Base-by-base conservation (phyloP, 1,140 invertebrate genomes). In the Eurosta solidaginis region DNA sequence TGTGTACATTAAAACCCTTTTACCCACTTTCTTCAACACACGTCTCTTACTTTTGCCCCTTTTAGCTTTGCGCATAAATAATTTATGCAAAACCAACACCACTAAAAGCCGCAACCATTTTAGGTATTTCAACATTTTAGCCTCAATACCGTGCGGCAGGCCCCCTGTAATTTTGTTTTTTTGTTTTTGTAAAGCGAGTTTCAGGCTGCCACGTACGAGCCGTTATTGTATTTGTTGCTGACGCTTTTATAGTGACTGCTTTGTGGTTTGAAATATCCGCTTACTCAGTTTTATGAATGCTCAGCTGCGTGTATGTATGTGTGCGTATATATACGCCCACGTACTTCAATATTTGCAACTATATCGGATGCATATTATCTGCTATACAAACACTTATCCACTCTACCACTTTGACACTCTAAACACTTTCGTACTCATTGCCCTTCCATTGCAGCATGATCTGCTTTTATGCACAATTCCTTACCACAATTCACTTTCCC, bases 51-150 rank as follows among this genome's bases (percentile, higher is more conserved):
- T n/a, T n/a, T n/a, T 4, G 45, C 12, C 12, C 73, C 25, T 75
- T 75, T 47, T 75, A 75, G 20, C 73, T 75, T 75, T 75, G 73
- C 45, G 73, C 73, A 75, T 75, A 75, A 75, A 75, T 75, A 75
- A 75, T 75, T 68, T 68, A 68, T n/a, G 40, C 59, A 68, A 68
- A 68, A 68, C 59, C 59, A 68, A 40, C 27, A 33, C 33, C 59
- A 68, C 59, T 68, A 68, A 68, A 33, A 68, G 59, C 59, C 59
- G 20, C 59, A 68, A 40, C 33, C 59, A 68, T 68, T 68, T 68
- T 68, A 68, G 59, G 33, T 40, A 68, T 68, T 68, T 68, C 22
- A 68, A n/a, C 12, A 68, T 68, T 68, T 68, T 68, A 40, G 33
- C 33, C 59, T 17, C 33, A 68, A 68, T 68, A 68, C 27, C 40